Percentiles rank a stretch among this genome's conserved stretches.
phyloP scores from a whole-genome alignment of 2,113 vertebrate species.

The Bufo bufo region DNA sequence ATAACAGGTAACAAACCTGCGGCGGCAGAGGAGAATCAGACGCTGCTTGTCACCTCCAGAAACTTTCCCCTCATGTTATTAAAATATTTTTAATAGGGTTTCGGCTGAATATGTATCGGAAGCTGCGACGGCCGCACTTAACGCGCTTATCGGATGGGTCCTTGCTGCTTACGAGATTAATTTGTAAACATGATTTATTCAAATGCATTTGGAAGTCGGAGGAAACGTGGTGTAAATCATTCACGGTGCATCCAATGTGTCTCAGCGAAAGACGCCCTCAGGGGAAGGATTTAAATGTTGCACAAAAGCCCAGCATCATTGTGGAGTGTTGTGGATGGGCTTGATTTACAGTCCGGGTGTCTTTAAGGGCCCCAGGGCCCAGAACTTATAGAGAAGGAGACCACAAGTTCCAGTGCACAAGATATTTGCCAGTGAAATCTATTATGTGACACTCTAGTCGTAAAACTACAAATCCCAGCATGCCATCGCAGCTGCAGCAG shows the following conservation, averaged over 20 bases:
- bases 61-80: conserved; percentile 1
- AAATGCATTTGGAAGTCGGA: not conserved
- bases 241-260: too few relatives aligned
- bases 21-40: not conserved
- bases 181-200: conserved; percentile 45
- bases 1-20: not conserved
- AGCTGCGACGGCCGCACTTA: not conserved
- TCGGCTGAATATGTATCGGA: not conserved
- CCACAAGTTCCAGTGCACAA: not conserved
- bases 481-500: too few relatives aligned
- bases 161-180: conserved; percentile 12
- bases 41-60: not conserved
- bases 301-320: not conserved
- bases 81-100: not conserved
- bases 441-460: too few relatives aligned
- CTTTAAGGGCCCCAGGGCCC: not conserved
- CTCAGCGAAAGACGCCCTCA: not conserved
- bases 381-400: not conserved
- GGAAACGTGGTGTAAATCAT: conserved; percentile 5
- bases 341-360: not conserved
- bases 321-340: not conserved
- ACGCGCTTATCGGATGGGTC: conserved; percentile 15
- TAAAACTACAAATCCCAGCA: not conserved
- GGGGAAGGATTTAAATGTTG: not conserved
- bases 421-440: not conserved